Evolutionary conservation across 2,888 invertebrate species (phyloP), one percentile per base, ranked within the genome.

Genomic region (Caenorhabditis uteleia): DNA sequence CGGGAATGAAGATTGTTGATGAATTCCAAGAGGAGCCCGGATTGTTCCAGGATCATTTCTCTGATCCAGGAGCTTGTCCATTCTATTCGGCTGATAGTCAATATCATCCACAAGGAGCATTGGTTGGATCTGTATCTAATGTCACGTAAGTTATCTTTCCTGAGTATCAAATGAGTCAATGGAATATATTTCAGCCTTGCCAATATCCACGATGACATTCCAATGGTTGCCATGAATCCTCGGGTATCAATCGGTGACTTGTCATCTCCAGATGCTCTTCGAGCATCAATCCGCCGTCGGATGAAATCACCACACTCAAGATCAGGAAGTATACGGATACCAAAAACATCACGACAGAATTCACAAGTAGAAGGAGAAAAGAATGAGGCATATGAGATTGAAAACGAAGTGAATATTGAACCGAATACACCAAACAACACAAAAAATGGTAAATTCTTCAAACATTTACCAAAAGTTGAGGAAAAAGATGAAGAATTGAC

Each of bases 1-100:
- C 73, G 0, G 75, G 70, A 10, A 56, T 75, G 48, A 57, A 57
- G 29, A 75, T 75, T 14, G 70, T 71, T 0, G 75, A 72, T 44
- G 58, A 59, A 10, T 55, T 44, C 45, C 60, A 71, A 20, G 39
- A 62, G 10, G 47, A 29, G n/a, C 74, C 74, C 1, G 7, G 34
- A 2, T 50, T 65, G 14, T 42, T 47, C n/a, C 56, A 67, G 25
- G 75, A 75, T 40, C 55, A 47, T 21, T 75, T 75, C 54, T 66
- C 68, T 27, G 62, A 59, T 31, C 58, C 61, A 2, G 48, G 45
- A 21, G 44, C 51, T 2, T 25, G 44, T 25, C 70, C 70, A 26
- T 38, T 68, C n/a, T 70, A 70, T 33, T 51, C 70, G 7, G 65
- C 46, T 12, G 45, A 67, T 14, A 62, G 66, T 48, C 59, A 58